Conservation (phyloP, 2,888 invertebrate genomes). For the Ephialtes manifestator region DNA sequence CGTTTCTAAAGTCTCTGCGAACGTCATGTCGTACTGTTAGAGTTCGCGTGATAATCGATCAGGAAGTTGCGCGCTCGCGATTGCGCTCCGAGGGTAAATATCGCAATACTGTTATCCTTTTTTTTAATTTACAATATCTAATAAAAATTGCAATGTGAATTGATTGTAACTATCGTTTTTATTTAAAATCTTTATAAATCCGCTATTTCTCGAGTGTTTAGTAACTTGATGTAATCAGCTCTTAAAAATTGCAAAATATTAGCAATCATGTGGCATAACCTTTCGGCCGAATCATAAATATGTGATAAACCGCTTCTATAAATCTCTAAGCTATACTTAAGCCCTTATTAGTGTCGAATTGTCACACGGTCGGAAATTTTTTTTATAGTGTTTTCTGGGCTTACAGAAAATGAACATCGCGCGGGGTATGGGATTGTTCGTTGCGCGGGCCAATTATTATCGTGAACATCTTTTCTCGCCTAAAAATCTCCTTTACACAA, state of each 20-base stretch:
- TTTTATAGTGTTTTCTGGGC: neutral
- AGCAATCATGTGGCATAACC: neutral
- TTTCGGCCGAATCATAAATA: neutral
- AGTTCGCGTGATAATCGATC: slow-evolving; percentile 9
- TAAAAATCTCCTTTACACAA: slow-evolving; percentile 66
- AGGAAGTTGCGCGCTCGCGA: slow-evolving; percentile 13
- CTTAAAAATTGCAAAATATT: neutral
- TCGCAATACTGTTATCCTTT: neutral
- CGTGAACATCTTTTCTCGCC: slow-evolving; percentile 79
- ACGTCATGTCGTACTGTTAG: neutral
- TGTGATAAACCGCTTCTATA: too few relatives aligned
- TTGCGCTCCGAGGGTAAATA: slow-evolving; percentile 29
- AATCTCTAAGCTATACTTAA: neutral
- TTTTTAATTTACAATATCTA: too few relatives aligned
- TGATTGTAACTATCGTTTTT: neutral
- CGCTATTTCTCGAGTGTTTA: neutral
- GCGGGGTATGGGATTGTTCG: slow-evolving; percentile 70
- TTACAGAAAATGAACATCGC: slow-evolving; percentile 76
- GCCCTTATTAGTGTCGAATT: too few relatives aligned
- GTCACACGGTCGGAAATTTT: neutral
- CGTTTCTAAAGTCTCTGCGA: neutral
- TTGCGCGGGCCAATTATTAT: slow-evolving; percentile 68
- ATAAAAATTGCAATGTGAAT: too few relatives aligned
- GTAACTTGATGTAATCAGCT: neutral
- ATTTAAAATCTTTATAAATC: neutral